Base-by-base conservation (phyloP, 2,797 vertebrate genomes). In the Coreius guichenoti region DNA sequence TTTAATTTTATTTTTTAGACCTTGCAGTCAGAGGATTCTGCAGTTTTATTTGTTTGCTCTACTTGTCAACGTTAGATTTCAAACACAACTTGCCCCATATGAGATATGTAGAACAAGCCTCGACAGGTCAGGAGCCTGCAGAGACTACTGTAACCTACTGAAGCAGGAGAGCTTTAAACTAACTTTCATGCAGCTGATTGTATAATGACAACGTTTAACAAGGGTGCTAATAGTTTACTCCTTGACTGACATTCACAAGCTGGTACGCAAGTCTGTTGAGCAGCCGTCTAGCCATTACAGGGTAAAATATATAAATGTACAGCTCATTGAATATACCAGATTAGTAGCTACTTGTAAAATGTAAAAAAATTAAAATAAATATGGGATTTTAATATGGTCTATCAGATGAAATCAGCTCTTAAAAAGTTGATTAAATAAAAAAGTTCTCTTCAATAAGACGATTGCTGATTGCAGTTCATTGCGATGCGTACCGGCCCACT, bases 181-280 rank as follows among this genome's bases (percentile, higher is more conserved):
- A 56, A 56, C 58, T 86, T 87, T 88, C 67, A 69, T 81, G 65
- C 83, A 82, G 81, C 61, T 58, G 76, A 90, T 84, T 82, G 86
- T 87, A 81, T 87, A 85, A 86, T 88, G 87, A 87, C 84, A 91
- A 75, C 80, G 80, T 86, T 81, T 80, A 82, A 77, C 72, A 89
- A 77, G 65, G 16, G 80, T 61, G 61, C 80, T 86, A 89, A 90
- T 87, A 73, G 51, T 91, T 89, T 89, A 86, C 36, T 58, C 19
- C 31, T 84, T 89, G 87, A 81, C 85, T 89, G 86, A 86, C 65
- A 72, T 86, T 84, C 85, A 73, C 83, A 79, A 81, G 58, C 77
- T 23, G 47, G 49, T 80, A 86, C 72, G 73, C 49, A 80, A 80
- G 75, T 67, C 72, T 49, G 67, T 61, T 69, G 69, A 80, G 8